These are phyloP conservation scores for Siderastrea siderea DNA, from an alignment of 92 coral and sea anemone species.

Conservation along the genomic window DNA sequence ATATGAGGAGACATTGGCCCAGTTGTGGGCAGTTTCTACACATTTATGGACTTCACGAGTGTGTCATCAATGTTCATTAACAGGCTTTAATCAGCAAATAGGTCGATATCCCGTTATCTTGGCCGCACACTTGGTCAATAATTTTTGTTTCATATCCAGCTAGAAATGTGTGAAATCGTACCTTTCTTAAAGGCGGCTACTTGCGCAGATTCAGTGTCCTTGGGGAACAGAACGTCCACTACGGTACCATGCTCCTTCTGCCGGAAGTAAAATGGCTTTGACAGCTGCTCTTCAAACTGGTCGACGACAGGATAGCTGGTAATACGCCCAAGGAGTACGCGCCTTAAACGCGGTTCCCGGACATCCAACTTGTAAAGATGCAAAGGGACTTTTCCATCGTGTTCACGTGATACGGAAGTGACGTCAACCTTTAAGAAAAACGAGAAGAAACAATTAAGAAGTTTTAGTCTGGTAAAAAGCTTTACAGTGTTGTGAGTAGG, in stretches of 20 bases:
- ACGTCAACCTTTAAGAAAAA: conserved; percentile 64
- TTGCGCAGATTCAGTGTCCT: conserved; percentile 70
- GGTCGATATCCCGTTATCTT: too few species aligned
- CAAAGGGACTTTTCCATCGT: conserved; percentile 4
- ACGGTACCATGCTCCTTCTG: conserved; percentile 85
- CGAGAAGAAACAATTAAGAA: too few species aligned
- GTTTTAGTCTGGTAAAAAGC: too few species aligned
- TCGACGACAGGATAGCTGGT: conserved; percentile 86
- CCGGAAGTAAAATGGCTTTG: too few species aligned
- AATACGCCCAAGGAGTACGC: conserved; percentile 63
- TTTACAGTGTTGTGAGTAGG: too few species aligned
- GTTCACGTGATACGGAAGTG: conserved; percentile 68
- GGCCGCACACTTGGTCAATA: too few species aligned
- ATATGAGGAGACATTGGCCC: too few species aligned
- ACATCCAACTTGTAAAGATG: conserved; percentile 75
- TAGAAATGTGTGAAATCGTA: background rate
- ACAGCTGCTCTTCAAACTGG: conserved; percentile 85
- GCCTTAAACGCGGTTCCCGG: conserved; percentile 84
- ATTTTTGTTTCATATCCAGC: too few species aligned
- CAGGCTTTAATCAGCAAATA: too few species aligned
- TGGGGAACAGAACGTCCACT: conserved; percentile 77
- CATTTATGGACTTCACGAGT: too few species aligned
- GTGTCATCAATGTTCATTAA: too few species aligned
- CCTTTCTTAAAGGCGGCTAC: conserved; percentile 91
- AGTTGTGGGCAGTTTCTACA: too few species aligned